phyloP scores from a whole-genome alignment of 2,797 vertebrate species.

The Dendrocincla fuliginosa region DNA sequence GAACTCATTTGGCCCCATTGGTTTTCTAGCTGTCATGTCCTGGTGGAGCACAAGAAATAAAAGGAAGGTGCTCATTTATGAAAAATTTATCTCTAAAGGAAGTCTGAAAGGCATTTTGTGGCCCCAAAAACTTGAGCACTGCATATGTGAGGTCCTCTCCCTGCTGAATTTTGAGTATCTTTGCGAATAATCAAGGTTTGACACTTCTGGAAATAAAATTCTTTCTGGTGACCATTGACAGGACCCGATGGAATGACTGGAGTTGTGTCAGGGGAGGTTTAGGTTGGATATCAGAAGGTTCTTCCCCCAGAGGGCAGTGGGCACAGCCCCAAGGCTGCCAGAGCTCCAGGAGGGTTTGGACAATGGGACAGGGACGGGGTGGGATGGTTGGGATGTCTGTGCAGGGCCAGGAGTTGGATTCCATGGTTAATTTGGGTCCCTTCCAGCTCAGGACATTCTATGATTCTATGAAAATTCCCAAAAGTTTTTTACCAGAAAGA shows the following conservation, averaged over 20 bases:
- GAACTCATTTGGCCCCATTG: neutral
- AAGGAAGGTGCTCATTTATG: neutral
- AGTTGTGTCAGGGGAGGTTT: fast-evolving
- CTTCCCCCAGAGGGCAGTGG: neutral
- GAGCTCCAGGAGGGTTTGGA: neutral
- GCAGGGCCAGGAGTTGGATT: neutral
- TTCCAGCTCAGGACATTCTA: neutral
- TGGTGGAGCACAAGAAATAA: neutral
- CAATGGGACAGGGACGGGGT: fast-evolving
- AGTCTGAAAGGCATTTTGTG: neutral
- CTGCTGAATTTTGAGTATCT: neutral
- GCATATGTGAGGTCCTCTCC: neutral
- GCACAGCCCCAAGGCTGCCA: fast-evolving
- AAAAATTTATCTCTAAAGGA: neutral
- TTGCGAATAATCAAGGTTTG: neutral
- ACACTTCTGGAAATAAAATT: neutral
- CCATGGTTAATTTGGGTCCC: neutral
- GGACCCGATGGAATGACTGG: neutral
- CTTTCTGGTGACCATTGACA: neutral
- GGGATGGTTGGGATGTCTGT: neutral
- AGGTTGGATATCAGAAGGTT: neutral
- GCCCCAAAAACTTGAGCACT: neutral
- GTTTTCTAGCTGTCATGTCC: neutral
- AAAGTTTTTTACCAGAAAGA: neutral
- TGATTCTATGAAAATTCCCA: neutral